Conservation (phyloP, 2,888 invertebrate species). For the Cynaeus angustus region DNA sequence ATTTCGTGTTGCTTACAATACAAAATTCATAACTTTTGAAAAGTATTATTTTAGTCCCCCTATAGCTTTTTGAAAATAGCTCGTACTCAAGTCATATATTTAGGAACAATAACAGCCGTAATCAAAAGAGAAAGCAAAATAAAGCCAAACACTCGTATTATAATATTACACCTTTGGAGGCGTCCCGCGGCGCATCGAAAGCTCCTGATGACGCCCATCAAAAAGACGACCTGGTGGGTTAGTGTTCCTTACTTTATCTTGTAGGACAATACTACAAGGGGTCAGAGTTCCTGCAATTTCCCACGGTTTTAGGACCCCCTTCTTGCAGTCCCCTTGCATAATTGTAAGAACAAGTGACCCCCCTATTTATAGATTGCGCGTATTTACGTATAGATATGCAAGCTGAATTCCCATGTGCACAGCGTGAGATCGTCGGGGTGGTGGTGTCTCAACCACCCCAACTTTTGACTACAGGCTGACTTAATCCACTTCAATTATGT, state of each 20-base stretch:
- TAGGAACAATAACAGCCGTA: constrained; percentile 12
- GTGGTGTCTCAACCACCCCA: constrained; percentile 58
- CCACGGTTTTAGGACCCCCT: constrained; percentile 49
- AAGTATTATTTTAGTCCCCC: neutral
- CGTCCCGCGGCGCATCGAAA: constrained; percentile 40
- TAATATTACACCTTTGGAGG: constrained; percentile 41
- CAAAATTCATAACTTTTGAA: neutral
- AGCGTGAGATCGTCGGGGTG: constrained; percentile 62
- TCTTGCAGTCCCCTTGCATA: constrained; percentile 51
- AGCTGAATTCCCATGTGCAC: constrained; percentile 59
- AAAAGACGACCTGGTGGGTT: constrained; percentile 50
- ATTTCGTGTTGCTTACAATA: neutral
- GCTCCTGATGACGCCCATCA: constrained; percentile 46
- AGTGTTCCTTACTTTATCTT: constrained; percentile 46
- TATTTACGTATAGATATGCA: constrained; percentile 59
- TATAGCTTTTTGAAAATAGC: neutral
- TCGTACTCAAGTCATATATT: neutral
- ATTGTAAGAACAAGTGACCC: constrained; percentile 58
- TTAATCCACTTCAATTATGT: constrained; percentile 54
- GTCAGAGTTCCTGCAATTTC: constrained; percentile 49
- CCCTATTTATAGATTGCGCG: constrained; percentile 55
- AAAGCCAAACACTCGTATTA: constrained; percentile 37
- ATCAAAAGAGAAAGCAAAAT: constrained; percentile 33
- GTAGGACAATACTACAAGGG: constrained; percentile 45
- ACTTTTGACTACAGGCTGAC: constrained; percentile 55